Conservation (phyloP, 2,113 vertebrate genomes). For the Eudyptes chrysolophus region DNA sequence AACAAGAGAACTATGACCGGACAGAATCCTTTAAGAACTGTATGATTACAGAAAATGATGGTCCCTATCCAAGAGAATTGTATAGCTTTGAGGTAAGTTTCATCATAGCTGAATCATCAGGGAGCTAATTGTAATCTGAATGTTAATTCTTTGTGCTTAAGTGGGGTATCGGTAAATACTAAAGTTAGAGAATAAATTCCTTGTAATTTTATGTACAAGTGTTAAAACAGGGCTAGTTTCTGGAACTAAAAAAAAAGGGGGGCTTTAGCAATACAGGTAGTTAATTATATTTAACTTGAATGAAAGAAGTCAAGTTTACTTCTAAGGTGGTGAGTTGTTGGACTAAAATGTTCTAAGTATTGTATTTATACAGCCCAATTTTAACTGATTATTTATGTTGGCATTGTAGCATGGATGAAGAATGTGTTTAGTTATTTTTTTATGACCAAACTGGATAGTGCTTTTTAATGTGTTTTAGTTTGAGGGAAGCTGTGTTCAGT, state of each 20-base stretch:
- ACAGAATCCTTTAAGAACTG: fast-evolving
- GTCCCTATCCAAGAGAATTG: not conserved
- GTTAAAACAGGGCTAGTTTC: not conserved
- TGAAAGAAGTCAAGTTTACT: not conserved
- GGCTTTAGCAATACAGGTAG: not conserved
- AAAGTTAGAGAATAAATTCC: not conserved
- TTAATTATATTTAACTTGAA: not conserved
- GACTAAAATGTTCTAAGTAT: not conserved
- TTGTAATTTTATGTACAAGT: not conserved
- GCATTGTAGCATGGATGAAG: not conserved
- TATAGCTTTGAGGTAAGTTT: not conserved
- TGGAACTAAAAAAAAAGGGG: not conserved
- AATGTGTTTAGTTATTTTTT: not conserved
- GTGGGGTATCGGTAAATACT: not conserved
- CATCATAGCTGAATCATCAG: not conserved
- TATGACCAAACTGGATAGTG: not conserved
- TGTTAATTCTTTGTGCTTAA: not conserved
- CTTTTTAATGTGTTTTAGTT: not conserved
- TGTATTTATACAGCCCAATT: not conserved
- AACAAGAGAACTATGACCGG: not conserved
- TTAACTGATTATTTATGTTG: not conserved
- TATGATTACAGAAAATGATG: not conserved
- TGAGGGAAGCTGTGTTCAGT: not conserved
- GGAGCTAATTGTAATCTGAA: not conserved
- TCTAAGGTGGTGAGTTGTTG: not conserved